Percentiles rank a stretch among this genome's conserved stretches.
Conservation (phyloP, 2,113 vertebrate genomes). For the Smithornis capensis region DNA sequence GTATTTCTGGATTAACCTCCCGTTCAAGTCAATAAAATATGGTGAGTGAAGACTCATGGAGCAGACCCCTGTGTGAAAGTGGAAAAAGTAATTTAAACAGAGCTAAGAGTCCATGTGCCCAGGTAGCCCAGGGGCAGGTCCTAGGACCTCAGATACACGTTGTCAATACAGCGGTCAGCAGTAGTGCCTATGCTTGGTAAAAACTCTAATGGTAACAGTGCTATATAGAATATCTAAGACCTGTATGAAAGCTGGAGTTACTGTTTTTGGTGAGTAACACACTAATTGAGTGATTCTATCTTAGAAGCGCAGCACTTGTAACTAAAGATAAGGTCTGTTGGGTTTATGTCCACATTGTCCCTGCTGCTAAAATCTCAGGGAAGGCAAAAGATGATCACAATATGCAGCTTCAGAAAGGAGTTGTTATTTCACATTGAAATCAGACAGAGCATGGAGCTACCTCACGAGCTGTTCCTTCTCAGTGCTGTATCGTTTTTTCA, state of each 20-base stretch:
- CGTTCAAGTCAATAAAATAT: not conserved
- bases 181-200: not conserved
- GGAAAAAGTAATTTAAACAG: not conserved
- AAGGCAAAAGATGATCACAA: not conserved
- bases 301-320: not conserved
- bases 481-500: not conserved
- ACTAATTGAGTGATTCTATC: not conserved
- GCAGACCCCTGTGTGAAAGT: not conserved
- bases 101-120: not conserved
- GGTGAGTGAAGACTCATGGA: not conserved
- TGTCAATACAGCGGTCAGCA: not conserved
- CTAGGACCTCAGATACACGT: not conserved
- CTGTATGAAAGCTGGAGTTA: not conserved
- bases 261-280: not conserved
- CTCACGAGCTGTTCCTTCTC: not conserved
- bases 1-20: not conserved
- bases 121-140: not conserved
- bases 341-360: not conserved
- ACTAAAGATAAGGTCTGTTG: not conserved
- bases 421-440: not conserved
- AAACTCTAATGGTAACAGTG: not conserved
- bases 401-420: not conserved
- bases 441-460: not conserved
- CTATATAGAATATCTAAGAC: not conserved
- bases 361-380: not conserved